These are phyloP conservation scores for Gortyna flavago DNA, from an alignment of 2,888 invertebrate species.

Conservation along the genomic window DNA sequence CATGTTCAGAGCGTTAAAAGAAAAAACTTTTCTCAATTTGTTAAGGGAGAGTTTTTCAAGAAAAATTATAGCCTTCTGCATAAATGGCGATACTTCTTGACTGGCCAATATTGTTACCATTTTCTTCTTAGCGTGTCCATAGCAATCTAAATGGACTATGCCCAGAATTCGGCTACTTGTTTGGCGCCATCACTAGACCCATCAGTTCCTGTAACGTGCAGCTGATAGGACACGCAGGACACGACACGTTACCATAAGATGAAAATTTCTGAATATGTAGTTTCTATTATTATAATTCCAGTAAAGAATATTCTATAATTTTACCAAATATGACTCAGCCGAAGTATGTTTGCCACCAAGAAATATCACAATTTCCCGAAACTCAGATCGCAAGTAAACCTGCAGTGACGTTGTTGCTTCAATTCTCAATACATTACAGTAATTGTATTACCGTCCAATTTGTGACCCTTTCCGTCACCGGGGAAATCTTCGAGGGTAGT, in stretches of 20 bases:
- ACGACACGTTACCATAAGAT: too few species aligned
- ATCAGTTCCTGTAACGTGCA: too few species aligned
- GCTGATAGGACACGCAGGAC: too few species aligned
- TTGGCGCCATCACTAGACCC: too few species aligned
- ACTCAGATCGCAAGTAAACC: not conserved
- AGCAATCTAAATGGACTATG: too few species aligned
- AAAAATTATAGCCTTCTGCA: conserved; percentile 43
- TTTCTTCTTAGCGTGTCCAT: too few species aligned
- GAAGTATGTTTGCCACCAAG: not conserved
- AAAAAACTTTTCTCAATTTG: conserved; percentile 35
- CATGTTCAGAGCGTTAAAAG: not conserved
- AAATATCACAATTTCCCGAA: not conserved
- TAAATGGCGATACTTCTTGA: not conserved
- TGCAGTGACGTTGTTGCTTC: conserved; percentile 26
- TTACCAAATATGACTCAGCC: not conserved
- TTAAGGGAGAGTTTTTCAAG: conserved; percentile 48
- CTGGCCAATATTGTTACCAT: too few species aligned
- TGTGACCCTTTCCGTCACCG: conserved; percentile 57
- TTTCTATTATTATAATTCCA: too few species aligned
- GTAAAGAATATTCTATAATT: too few species aligned
- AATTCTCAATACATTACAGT: conserved; percentile 48
- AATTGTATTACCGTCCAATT: conserved; percentile 56
- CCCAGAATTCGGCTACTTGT: too few species aligned
- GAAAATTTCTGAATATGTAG: too few species aligned
- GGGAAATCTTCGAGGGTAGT: conserved; percentile 57